Evolutionary conservation across 2,113 vertebrate species (phyloP).

Genomic region (Pseudorasbora parva): DNA sequence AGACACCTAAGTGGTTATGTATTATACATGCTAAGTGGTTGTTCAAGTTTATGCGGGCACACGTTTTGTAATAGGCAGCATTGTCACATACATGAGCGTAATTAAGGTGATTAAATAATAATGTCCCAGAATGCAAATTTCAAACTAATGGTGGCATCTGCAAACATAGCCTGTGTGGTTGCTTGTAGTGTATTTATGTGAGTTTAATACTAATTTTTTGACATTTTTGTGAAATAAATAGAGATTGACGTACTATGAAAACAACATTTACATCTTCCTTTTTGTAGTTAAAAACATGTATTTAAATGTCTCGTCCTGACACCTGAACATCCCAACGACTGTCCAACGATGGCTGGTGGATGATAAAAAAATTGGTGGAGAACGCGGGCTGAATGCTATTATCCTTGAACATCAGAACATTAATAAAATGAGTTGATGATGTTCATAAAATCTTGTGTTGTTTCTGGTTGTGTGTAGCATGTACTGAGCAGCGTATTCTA

Average conservation of each 20-base stretch:
- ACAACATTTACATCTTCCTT: neutral
- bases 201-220: neutral
- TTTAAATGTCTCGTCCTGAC: neutral
- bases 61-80: slow-evolving; percentile 37
- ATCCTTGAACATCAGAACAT: neutral
- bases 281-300: neutral
- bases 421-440: neutral
- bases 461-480: neutral
- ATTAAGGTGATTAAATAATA: slow-evolving; percentile 58
- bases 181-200: neutral
- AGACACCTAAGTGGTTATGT: slow-evolving; percentile 51
- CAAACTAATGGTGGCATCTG: slow-evolving; percentile 37
- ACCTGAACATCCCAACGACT: neutral
- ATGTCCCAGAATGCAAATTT: slow-evolving; percentile 49
- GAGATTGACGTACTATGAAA: neutral
- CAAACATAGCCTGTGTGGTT: slow-evolving; percentile 11
- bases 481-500: neutral
- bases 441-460: neutral
- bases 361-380: neutral
- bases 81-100: slow-evolving; percentile 43
- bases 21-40: slow-evolving; percentile 47
- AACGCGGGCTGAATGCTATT: neutral
- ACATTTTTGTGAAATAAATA: neutral
- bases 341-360: neutral
- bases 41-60: slow-evolving; percentile 34